Conservation (phyloP, 2,113 vertebrate genomes). For the Phrynosoma platyrhinos region DNA sequence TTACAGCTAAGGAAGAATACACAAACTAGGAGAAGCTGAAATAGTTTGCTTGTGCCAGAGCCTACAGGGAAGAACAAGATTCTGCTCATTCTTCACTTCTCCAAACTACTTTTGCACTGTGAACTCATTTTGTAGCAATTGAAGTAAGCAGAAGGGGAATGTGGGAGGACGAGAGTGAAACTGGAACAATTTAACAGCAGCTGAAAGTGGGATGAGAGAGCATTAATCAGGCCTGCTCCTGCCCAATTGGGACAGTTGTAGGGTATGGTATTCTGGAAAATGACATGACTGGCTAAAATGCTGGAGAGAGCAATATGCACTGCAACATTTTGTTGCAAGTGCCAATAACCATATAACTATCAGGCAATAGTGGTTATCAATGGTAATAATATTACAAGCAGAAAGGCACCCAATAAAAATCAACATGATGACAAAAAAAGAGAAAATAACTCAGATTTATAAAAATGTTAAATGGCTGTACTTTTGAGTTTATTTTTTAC, state of each 20-base stretch:
- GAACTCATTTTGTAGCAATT: too few species aligned
- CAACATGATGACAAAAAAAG: background rate
- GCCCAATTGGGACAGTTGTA: too few species aligned
- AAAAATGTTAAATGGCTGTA: background rate
- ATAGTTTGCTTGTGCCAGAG: too few species aligned
- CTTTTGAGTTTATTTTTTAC: background rate
- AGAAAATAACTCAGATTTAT: background rate
- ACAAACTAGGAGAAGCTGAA: too few species aligned
- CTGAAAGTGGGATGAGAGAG: background rate
- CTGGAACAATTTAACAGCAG: too few species aligned
- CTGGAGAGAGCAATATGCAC: background rate
- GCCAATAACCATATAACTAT: background rate
- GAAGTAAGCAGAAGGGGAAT: too few species aligned
- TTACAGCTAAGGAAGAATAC: too few species aligned
- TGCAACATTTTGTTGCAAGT: background rate
- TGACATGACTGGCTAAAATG: background rate
- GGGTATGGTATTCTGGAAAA: background rate
- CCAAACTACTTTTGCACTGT: too few species aligned
- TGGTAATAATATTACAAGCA: background rate
- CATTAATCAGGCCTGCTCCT: background rate
- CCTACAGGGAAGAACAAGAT: too few species aligned
- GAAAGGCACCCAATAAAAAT: background rate
- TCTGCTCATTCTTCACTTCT: too few species aligned
- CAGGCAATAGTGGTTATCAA: background rate
- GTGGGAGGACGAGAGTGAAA: too few species aligned